Conservation (phyloP, 1,140 invertebrate genomes). For the Oreohelix idahoensis region DNA sequence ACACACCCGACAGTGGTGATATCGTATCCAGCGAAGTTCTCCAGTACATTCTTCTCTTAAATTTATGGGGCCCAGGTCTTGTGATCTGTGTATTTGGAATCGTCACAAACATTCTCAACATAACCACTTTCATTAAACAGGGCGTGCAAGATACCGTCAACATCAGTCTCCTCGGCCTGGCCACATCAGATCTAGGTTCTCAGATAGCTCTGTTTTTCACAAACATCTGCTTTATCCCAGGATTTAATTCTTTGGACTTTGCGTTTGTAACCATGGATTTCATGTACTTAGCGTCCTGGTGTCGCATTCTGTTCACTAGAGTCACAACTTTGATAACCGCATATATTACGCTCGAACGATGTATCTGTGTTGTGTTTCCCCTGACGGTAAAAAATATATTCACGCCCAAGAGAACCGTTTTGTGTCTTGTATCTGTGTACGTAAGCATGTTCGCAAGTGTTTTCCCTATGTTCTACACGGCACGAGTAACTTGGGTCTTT, state of each 20-base stretch:
- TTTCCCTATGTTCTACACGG: conserved; percentile 9
- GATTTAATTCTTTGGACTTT: not conserved
- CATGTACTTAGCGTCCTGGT: conserved; percentile 11
- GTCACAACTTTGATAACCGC: conserved; percentile 17
- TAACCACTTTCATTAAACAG: not conserved
- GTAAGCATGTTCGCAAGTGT: not conserved
- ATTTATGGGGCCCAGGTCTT: not conserved
- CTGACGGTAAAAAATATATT: conserved; percentile 17
- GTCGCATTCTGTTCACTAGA: conserved; percentile 1
- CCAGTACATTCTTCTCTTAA: not conserved
- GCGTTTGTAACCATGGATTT: not conserved
- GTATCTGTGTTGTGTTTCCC: not conserved
- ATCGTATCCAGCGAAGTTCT: not conserved
- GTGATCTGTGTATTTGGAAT: not conserved
- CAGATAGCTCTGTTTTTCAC: not conserved
- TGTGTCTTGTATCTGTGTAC: not conserved
- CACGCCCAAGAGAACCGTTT: not conserved
- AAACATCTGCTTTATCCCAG: conserved; percentile 1
- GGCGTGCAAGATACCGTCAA: not conserved
- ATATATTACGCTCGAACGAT: conserved; percentile 16
- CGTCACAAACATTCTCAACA: conserved; percentile 1
- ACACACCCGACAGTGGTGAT: not conserved
- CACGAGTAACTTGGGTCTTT: not conserved
- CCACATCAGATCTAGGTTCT: conserved; percentile 3
- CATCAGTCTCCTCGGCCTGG: not conserved